These are phyloP conservation scores for Cheilosia urbana DNA, from an alignment of 2,888 invertebrate genomes.

Conservation along the genomic window DNA sequence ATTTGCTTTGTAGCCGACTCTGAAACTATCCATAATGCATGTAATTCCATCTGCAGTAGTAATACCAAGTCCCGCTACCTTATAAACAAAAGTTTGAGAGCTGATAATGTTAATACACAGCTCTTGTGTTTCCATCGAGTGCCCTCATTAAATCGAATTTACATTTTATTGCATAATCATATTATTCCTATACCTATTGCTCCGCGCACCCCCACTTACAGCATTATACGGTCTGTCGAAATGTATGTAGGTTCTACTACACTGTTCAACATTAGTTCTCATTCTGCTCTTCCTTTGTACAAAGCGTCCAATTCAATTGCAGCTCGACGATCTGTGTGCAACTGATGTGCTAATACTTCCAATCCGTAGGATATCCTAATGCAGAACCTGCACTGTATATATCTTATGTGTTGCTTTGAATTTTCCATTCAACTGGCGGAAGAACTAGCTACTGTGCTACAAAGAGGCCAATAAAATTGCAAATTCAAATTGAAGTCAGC, in stretches of 20 bases:
- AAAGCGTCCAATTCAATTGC: constrained; percentile 50
- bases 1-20: background rate
- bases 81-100: background rate
- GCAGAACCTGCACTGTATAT: constrained; percentile 18
- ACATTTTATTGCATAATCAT: constrained; percentile 59
- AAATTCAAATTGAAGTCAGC: constrained; percentile 62
- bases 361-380: constrained; percentile 36
- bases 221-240: constrained; percentile 5
- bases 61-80: background rate
- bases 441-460: constrained; percentile 18
- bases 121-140: constrained; percentile 25
- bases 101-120: constrained; percentile 8
- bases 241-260: constrained; percentile 12
- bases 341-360: constrained; percentile 59
- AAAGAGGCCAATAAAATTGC: constrained; percentile 71
- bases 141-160: constrained; percentile 63
- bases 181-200: constrained; percentile 35
- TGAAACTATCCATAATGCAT: background rate
- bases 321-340: constrained; percentile 47
- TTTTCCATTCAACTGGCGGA: constrained; percentile 16
- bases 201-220: background rate
- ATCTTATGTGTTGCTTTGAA: constrained; percentile 38
- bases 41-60: background rate
- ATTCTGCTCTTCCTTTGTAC: constrained; percentile 27
- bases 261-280: constrained; percentile 34